Base-by-base conservation (phyloP, 2,888 invertebrate genomes). In the Acanthoscelides obtectus region DNA sequence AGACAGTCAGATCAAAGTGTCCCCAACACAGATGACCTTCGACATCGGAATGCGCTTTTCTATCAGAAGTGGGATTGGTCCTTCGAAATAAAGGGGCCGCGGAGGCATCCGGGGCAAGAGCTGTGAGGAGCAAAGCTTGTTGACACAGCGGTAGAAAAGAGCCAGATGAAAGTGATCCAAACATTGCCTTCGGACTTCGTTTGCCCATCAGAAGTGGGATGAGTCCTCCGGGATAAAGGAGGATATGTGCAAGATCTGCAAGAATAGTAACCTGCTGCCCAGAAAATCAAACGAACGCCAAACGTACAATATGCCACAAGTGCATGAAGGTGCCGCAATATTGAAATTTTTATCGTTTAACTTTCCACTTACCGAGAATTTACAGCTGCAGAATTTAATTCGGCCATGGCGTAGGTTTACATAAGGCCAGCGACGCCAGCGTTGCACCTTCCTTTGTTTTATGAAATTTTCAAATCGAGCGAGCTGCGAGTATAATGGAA, bases 291-390 rank as follows among this genome's bases (percentile, higher is more conserved):
- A 45, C 45, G 45, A 45, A 45, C 45, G 45, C 17, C 12, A 45
- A 17, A 1, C 45, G 45, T 45, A 45, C 45, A 12, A 45, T 45
- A 45, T 45, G 45, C 45, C 45, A 12, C 45, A 45, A 45, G 45
- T 45, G 45, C 45, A 45, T 12, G 45, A 17, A 72, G 74, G 77
- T 72, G 74, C 71, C 71, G 76, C 77, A 77, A 78, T 79, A 79
- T 79, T 77, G 79, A 76, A 77, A 78, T 76, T 76, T 78, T 79
- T 79, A 79, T 79, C 75, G 79, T 75, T 75, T 74, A 77, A 79
- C 76, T 78, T 79, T 71, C 70, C 68, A 72, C 71, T 77, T 74
- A 72, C 66, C 27, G 72, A 68, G 73, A 76, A 77, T 77, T 77
- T 75, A 76, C 75, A 68, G 70, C 70, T 70, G 64, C n/a, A 72